A percentile compares a stretch with the other conserved stretches of the same genome.
These are phyloP conservation scores for Ophioninae sp. DNA, from an alignment of 2,888 invertebrate species.

Conservation along the genomic window DNA sequence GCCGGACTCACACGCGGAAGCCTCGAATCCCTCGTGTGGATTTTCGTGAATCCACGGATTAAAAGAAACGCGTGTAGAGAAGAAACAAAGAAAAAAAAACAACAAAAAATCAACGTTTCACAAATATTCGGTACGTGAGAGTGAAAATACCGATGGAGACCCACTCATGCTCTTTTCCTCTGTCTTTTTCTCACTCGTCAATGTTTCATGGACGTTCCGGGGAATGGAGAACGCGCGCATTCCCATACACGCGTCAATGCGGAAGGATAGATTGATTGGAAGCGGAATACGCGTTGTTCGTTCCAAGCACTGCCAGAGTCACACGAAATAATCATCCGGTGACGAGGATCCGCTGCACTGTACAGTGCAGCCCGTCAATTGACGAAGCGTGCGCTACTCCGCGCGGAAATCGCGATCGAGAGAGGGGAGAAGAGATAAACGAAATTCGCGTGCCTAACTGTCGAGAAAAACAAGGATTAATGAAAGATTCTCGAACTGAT, in stretches of 20 bases:
- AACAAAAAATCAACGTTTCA: conserved; percentile 41
- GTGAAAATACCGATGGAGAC: conserved; percentile 22
- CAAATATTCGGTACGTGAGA: conserved; percentile 43
- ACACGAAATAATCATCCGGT: conserved; percentile 53
- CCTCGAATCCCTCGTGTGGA: conserved; percentile 20
- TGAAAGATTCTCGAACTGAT: conserved; percentile 9
- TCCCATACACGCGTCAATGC: background rate
- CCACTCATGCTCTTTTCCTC: background rate
- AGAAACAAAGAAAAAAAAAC: conserved; percentile 13
- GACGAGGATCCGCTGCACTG: conserved; percentile 20
- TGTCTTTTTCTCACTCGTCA: conserved; percentile 32
- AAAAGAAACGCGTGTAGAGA: background rate
- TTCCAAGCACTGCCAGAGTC: conserved; percentile 26
- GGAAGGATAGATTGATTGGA: conserved; percentile 55
- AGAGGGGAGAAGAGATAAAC: background rate
- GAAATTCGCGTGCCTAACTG: background rate
- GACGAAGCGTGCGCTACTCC: conserved; percentile 16
- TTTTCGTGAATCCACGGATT: conserved; percentile 30
- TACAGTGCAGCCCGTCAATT: conserved; percentile 4
- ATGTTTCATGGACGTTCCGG: conserved; percentile 40
- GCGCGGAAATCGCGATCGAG: conserved; percentile 11
- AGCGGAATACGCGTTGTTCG: conserved; percentile 37
- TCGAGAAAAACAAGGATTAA: conserved; percentile 4
- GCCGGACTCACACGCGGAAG: background rate
- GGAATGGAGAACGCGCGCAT: conserved; percentile 3